Base-by-base conservation (phyloP, 2,113 vertebrate genomes). In the Shinisaurus crocodilurus region DNA sequence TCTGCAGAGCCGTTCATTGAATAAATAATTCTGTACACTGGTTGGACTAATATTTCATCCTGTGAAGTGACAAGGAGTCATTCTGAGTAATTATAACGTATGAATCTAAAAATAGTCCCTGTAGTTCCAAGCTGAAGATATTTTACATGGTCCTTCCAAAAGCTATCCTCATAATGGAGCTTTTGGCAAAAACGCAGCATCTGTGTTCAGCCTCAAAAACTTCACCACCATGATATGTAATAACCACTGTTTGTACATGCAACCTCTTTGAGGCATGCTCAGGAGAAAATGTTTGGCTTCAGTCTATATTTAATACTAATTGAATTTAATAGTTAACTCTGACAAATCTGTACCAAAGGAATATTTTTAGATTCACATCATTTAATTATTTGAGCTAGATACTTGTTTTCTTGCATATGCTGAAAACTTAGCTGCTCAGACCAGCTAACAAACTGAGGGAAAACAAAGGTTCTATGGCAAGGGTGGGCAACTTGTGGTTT, bases 101-200 rank as follows among this genome's bases (percentile, higher is more conserved):
- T 13, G 1, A 79, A 2, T 90, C 2, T 91, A 82, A 86, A 23
- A 88, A 1, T 57, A 63, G 34, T 7, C 90, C 40, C 27, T 87
- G 16, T 29, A 85, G 15, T 13, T 93, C 89, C 91, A 91, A 50
- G 16, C 90, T 32, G n/a, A 82, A 50, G 86, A 89, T 32, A n/a
- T 25, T 93, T 93, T 48, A 76, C 72, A 63, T 27, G 32, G 40
- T 85, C 50, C 45, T 90, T 93, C 48, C 25, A 81, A 92, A 50
- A 87, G 85, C 32, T 74, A 37, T 1, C 7, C 90, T 84, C 16
- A n/a, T 85, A 87, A 37, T 82, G 9, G 23, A 89, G 13, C 25
- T 89, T 37, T 85, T 88, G 20, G 32, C 88, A n/a, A 40, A 43
- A 88, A 67, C 87, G 2, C 37, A 45, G 20, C 45, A 82, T 13